Evolutionary conservation across 2,888 invertebrate genomes (phyloP).

Genomic region (Eremobia ochroleuca): DNA sequence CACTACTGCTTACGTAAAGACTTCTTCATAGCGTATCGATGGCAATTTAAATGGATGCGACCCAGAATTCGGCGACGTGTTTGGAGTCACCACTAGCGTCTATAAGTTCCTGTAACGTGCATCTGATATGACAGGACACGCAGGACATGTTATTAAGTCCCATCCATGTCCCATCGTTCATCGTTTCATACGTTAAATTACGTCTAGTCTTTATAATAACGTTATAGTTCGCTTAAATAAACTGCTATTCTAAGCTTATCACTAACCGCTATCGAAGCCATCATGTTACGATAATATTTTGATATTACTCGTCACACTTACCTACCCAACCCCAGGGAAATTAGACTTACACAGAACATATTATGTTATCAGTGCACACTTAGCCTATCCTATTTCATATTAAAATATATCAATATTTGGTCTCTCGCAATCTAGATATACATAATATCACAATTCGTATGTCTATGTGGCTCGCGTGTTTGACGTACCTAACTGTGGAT

Average conservation of each 20-base stretch:
- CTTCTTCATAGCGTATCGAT: background rate
- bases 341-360: constrained; percentile 34
- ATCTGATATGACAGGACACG: background rate
- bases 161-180: background rate
- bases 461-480: background rate
- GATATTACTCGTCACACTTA: constrained; percentile 9
- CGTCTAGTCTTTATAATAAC: background rate
- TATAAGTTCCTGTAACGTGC: background rate
- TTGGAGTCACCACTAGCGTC: background rate
- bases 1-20: background rate
- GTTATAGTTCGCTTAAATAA: constrained; percentile 3
- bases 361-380: constrained; percentile 29
- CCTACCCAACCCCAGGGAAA: constrained; percentile 42
- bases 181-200: background rate
- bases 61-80: background rate
- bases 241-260: constrained; percentile 13
- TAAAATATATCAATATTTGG: constrained; percentile 3
- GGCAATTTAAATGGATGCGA: background rate
- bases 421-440: background rate
- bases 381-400: constrained; percentile 10
- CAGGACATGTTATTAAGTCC: background rate
- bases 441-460: background rate
- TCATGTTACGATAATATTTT: constrained; percentile 17
- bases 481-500: no score
- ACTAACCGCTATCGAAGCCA: constrained; percentile 19